A percentile compares a stretch with the other conserved stretches of the same genome.
phyloP scores from a whole-genome alignment of 2,113 vertebrate genomes.

The Seriola dumerili region DNA sequence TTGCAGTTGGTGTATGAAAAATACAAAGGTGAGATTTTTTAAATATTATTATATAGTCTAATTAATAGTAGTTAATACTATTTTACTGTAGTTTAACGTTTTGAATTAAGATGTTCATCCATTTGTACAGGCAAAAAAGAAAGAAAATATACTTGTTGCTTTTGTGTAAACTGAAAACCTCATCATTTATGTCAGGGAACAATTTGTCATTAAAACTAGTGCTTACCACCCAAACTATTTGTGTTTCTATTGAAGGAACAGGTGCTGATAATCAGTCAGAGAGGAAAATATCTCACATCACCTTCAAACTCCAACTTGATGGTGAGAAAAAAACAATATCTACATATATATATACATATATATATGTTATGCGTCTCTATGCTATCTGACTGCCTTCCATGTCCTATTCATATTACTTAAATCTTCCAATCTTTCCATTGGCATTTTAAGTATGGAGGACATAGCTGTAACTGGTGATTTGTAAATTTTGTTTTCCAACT shows the following conservation, averaged over 20 bases:
- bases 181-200: no score
- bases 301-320: conserved; percentile 73
- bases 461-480: background rate
- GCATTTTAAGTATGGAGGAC: background rate
- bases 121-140: no score
- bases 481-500: conserved; percentile 5
- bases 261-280: conserved; percentile 40
- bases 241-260: conserved; percentile 43
- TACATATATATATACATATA: no score
- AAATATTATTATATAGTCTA: background rate
- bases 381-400: background rate
- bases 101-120: background rate
- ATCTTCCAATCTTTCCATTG: background rate
- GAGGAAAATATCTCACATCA: conserved; percentile 65
- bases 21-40: conserved; percentile 62
- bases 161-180: no score
- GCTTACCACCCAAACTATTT: background rate
- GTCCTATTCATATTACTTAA: background rate
- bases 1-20: conserved; percentile 73
- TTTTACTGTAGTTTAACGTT: background rate
- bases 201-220: background rate
- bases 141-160: no score
- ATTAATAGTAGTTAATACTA: background rate
- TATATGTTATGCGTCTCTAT: background rate
- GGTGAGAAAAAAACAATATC: conserved; percentile 65